Conservation (phyloP, 2,888 invertebrate species). For the Acanthosepion lycidas region DNA sequence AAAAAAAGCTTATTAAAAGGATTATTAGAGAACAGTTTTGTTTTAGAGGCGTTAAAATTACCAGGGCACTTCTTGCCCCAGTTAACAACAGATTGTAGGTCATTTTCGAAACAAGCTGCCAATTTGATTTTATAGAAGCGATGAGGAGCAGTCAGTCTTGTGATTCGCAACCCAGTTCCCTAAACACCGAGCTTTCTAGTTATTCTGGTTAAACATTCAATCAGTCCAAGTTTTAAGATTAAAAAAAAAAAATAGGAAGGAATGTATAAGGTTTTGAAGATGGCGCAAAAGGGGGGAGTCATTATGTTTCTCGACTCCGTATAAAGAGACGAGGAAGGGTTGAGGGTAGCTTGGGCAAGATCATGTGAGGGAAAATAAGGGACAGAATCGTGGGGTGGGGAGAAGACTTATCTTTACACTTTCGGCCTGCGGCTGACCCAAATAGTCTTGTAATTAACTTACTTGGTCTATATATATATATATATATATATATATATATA, state of each 20-base stretch:
- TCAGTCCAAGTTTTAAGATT: neutral
- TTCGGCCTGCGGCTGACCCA: conserved; percentile 39
- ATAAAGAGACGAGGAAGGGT: neutral
- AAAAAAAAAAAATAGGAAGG: neutral
- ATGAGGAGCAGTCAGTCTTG: too few relatives aligned
- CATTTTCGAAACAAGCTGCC: too few relatives aligned
- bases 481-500: neutral
- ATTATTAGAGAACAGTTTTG: too few relatives aligned
- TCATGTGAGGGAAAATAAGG: neutral
- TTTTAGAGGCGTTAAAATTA: too few relatives aligned
- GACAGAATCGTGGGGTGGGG: neutral
- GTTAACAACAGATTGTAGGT: too few relatives aligned
- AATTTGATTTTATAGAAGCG: too few relatives aligned
- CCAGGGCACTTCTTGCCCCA: too few relatives aligned
- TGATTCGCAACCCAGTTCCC: too few relatives aligned
- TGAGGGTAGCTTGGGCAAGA: neutral
- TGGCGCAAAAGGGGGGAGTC: neutral
- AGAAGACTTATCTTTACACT: neutral
- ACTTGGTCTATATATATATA: neutral
- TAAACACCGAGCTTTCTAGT: neutral
- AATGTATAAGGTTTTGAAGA: neutral
- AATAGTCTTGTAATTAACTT: conserved; percentile 33
- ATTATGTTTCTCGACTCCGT: neutral
- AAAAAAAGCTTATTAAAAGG: too few relatives aligned
- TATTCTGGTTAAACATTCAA: neutral